Evolutionary conservation across 2,888 invertebrate genomes (phyloP), one percentile per base, ranked within the genome.

Genomic region (Synanthedon tipuliformis): DNA sequence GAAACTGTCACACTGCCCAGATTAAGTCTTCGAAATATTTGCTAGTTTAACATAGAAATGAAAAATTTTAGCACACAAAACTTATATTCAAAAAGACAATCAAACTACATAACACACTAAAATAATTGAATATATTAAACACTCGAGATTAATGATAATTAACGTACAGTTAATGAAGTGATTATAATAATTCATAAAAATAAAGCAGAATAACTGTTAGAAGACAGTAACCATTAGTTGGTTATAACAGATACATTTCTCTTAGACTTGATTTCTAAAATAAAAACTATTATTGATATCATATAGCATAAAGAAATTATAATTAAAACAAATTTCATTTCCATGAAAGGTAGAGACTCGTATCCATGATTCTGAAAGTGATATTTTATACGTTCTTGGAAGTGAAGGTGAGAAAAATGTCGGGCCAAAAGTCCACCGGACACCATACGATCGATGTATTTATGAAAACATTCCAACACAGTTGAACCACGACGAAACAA

Each of bases 401-500:
- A 52, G n/a, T 57, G 50, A 4, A 68, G 40, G 10, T 60, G 54
- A 0, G n/a, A 3, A 5, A 52, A 49, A 48, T 59, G 56, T 16
- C 64, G 61, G 2, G 51, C 7, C 12, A 63, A 16, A 1, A 74
- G 13, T 13, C 75, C 74, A 49, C 54, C 55, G 8, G 56, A 51
- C 50, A 27, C 40, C 11, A 54, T 52, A 48, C 57, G 11, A 10
- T 55, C 11, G 41, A 61, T 45, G 45, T 57, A 1, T 54, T 57
- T 54, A 52, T 61, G 51, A 45, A 60, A 50, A 10, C 57, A 40
- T 54, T 58, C 53, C 2, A 51, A 48, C 11, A 61, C 54, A 13
- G 53, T 54, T 15, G 75, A 74, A 5, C 74, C 75, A 15, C 68
- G 64, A 3, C 71, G 64, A 34, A 73, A 66, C 51, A 61, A 65